Conservation (phyloP, 2,888 invertebrate species). For the Ormyrus thymus region DNA sequence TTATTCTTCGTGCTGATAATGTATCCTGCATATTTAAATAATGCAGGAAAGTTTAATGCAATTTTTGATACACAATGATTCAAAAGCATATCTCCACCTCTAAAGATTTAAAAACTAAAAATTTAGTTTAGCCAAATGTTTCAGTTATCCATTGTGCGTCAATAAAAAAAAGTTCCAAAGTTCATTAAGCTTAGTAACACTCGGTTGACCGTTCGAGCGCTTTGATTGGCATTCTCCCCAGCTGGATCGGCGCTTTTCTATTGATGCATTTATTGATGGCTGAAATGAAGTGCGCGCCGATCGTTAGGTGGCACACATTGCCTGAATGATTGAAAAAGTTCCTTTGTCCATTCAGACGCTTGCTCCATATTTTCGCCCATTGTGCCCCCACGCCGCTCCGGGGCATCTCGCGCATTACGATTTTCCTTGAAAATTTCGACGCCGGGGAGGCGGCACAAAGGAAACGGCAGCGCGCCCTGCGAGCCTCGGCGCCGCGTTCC, state of each 20-base stretch:
- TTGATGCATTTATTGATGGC: conserved; percentile 9
- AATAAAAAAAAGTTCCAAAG: neutral
- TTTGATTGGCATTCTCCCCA: conserved; percentile 33
- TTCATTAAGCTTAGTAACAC: conserved; percentile 11
- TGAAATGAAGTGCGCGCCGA: neutral
- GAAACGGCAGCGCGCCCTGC: neutral
- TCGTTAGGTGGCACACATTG: neutral
- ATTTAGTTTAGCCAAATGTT: no score
- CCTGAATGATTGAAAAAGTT: conserved; percentile 52
- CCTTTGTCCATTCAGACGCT: conserved; percentile 48
- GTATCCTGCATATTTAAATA: no score
- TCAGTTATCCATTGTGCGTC: no score
- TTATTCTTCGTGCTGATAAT: no score
- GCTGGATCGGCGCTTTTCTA: neutral
- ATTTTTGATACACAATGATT: no score
- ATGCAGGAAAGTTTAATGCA: no score
- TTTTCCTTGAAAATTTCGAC: conserved; percentile 21
- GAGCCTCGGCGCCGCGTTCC: neutral
- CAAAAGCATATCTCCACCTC: no score
- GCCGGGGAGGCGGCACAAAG: neutral
- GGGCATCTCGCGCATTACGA: neutral
- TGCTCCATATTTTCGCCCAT: conserved; percentile 36
- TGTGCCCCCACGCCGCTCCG: neutral
- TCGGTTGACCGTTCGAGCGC: conserved; percentile 8
- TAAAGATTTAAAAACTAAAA: no score